Evolutionary conservation across 1,140 invertebrate genomes (phyloP).

Genomic region (Lucilia cuprina): DNA sequence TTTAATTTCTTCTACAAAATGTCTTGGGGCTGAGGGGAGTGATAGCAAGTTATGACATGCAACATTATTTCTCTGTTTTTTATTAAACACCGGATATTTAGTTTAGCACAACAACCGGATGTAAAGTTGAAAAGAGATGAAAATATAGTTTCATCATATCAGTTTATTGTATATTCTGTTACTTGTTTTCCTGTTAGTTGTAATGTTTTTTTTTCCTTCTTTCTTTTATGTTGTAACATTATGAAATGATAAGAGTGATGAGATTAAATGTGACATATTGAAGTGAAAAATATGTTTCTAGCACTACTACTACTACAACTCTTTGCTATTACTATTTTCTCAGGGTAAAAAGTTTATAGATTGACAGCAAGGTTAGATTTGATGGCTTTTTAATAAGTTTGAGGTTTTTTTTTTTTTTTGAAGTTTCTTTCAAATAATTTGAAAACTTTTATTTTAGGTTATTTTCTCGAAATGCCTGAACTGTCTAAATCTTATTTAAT

Average conservation of each 20-base stretch:
- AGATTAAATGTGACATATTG: constrained; percentile 27
- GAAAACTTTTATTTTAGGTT: not conserved
- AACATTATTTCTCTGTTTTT: not conserved
- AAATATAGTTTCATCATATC: not conserved
- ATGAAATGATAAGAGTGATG: not conserved
- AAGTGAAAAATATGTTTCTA: not conserved
- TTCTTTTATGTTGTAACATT: not conserved
- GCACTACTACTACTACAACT: not conserved
- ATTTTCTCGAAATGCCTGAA: too few species aligned
- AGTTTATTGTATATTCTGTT: not conserved
- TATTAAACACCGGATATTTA: not conserved
- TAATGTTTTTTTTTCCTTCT: not conserved
- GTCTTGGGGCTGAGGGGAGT: too few species aligned
- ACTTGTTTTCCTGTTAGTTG: not conserved
- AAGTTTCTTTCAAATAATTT: not conserved
- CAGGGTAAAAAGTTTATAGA: not conserved
- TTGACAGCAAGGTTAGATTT: constrained; percentile 10
- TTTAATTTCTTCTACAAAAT: too few species aligned
- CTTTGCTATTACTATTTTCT: not conserved
- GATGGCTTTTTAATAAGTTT: not conserved
- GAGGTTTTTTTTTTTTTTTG: not conserved
- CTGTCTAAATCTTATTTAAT: too few species aligned
- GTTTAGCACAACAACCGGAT: constrained; percentile 4
- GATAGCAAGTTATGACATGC: not conserved
- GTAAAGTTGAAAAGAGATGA: not conserved